phyloP scores from a whole-genome alignment of 2,113 vertebrate species.

The Okapia johnstoni region DNA sequence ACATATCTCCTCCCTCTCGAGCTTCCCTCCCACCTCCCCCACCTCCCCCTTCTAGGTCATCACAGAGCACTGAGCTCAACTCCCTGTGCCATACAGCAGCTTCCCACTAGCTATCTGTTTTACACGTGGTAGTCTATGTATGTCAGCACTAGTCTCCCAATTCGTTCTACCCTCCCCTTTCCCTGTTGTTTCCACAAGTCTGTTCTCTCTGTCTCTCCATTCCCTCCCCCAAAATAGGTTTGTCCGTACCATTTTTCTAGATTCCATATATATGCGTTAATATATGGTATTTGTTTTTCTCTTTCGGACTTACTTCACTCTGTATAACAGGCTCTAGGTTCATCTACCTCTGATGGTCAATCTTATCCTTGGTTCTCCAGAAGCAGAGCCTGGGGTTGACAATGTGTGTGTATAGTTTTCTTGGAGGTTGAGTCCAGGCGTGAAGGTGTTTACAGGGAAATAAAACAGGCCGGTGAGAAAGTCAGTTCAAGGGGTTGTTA shows the following conservation, averaged over 20 bases:
- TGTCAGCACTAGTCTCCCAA: not conserved
- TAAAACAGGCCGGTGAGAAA: not conserved
- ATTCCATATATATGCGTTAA: not conserved
- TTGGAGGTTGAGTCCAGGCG: not conserved
- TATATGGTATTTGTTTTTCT: not conserved
- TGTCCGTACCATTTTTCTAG: not conserved
- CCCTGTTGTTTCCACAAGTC: not conserved
- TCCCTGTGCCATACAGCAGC: not conserved
- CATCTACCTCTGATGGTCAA: accelerated
- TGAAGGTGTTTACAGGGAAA: not conserved
- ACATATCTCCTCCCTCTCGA: not conserved
- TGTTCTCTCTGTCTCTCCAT: not conserved
- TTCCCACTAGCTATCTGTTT: not conserved
- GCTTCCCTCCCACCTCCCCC: not conserved
- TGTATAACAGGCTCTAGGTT: not conserved
- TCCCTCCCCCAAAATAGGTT: not conserved
- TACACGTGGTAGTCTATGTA: not conserved
- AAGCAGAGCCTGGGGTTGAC: not conserved
- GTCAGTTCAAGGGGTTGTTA: not conserved
- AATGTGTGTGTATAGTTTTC: not conserved
- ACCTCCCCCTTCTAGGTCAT: not conserved
- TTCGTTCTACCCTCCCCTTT: not conserved
- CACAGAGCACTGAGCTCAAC: not conserved
- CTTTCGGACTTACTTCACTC: not conserved
- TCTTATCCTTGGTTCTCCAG: not conserved